phyloP scores from a whole-genome alignment of 1,140 invertebrate species.

The Rhagoletis zephyria region DNA sequence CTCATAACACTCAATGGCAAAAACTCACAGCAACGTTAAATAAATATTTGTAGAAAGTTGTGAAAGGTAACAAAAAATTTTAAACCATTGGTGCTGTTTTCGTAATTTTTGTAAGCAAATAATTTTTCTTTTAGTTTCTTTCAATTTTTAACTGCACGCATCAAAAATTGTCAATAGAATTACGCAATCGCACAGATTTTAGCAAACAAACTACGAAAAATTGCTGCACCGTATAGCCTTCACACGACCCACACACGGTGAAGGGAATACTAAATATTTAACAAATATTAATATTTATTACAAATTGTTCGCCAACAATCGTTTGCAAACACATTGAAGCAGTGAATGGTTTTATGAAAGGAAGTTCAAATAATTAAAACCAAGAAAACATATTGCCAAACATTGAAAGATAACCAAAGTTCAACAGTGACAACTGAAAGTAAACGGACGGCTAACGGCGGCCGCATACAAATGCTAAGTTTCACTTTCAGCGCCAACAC shows the following conservation, averaged over 20 bases:
- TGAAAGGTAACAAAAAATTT: too few species aligned
- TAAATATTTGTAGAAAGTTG: conserved; percentile 2
- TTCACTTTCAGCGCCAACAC: conserved; percentile 33
- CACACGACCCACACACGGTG: not conserved
- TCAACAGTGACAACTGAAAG: conserved; percentile 35
- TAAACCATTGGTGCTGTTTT: too few species aligned
- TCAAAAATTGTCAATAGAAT: not conserved
- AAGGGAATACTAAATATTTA: not conserved
- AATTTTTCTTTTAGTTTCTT: too few species aligned
- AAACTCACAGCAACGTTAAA: too few species aligned
- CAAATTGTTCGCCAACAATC: not conserved
- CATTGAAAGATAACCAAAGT: not conserved
- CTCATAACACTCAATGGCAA: too few species aligned
- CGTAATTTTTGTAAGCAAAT: too few species aligned
- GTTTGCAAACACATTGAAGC: not conserved
- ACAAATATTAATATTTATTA: conserved; percentile 12
- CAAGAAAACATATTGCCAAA: not conserved
- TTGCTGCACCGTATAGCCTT: not conserved
- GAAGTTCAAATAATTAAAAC: too few species aligned
- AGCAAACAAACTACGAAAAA: not conserved
- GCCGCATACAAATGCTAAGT: not conserved
- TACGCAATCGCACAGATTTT: not conserved
- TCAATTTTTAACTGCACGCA: not conserved
- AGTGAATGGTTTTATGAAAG: too few species aligned
- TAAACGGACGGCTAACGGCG: not conserved